These are phyloP conservation scores for Esox lucius DNA, from an alignment of 2,797 vertebrate genomes.

Conservation along the genomic window DNA sequence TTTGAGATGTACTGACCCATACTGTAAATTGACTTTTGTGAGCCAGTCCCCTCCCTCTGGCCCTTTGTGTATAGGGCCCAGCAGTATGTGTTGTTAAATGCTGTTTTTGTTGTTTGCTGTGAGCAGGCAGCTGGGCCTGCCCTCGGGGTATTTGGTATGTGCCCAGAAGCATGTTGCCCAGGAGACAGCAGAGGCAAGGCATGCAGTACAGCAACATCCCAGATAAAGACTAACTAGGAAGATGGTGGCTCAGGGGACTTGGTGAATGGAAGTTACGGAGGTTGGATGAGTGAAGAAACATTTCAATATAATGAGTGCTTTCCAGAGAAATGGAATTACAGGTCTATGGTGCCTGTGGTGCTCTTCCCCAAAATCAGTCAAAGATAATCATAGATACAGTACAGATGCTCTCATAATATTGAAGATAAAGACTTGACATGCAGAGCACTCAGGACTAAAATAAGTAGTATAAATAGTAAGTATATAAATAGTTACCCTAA, in stretches of 20 bases:
- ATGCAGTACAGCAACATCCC: constrained; percentile 41
- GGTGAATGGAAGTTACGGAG: constrained; percentile 9
- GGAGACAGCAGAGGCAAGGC: constrained; percentile 59
- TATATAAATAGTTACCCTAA: not conserved
- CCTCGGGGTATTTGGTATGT: constrained; percentile 35
- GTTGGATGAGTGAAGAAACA: not conserved
- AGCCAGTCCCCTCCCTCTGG: constrained; percentile 48
- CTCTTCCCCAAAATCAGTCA: constrained; percentile 21
- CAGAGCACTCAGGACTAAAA: not conserved
- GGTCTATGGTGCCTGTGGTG: not conserved
- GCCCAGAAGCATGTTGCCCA: constrained; percentile 61
- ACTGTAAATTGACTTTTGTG: constrained; percentile 79
- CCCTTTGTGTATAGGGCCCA: constrained; percentile 60
- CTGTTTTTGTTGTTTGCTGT: constrained; percentile 43
- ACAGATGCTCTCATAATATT: not conserved
- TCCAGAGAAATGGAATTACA: not conserved
- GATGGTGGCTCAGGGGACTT: not conserved
- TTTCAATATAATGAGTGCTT: not conserved
- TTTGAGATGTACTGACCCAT: constrained; percentile 82
- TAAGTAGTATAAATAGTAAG: not conserved
- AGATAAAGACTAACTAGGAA: constrained; percentile 38
- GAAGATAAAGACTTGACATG: not conserved
- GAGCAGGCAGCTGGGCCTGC: not conserved
- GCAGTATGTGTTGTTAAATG: constrained; percentile 68
- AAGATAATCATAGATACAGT: constrained; percentile 6